phyloP scores from a whole-genome alignment of 1,140 invertebrate species.

The Platyscapa corneri region DNA sequence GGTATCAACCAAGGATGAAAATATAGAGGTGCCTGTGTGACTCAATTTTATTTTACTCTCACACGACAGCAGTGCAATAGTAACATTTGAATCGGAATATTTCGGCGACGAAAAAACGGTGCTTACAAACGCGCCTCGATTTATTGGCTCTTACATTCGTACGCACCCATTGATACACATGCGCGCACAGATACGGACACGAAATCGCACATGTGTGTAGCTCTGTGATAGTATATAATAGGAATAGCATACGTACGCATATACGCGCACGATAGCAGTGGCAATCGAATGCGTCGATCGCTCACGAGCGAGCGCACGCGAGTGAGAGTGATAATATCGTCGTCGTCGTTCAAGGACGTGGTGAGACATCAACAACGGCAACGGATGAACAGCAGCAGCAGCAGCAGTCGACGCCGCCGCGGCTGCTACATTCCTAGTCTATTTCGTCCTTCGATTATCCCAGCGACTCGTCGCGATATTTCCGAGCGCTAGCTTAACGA shows the following conservation, averaged over 20 bases:
- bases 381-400: not conserved
- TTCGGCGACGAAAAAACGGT: not conserved
- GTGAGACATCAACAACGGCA: not conserved
- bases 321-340: slow-evolving; percentile 21
- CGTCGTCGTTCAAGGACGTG: not conserved
- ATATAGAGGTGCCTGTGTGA: not conserved
- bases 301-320: not conserved
- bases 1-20: not conserved
- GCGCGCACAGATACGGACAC: not conserved
- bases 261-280: not conserved
- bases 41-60: not conserved
- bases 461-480: too few species aligned
- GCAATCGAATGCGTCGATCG: not conserved
- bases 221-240: not conserved
- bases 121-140: not conserved
- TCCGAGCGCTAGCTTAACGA: too few species aligned
- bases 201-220: too few species aligned
- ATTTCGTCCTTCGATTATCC: not conserved
- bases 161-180: not conserved
- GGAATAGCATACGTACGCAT: not conserved
- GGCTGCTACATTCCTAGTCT: not conserved
- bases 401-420: too few species aligned
- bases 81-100: not conserved
- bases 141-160: not conserved
- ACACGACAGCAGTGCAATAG: not conserved